These are phyloP conservation scores for Scomber japonicus DNA, from an alignment of 2,113 vertebrate species.

Conservation along the genomic window DNA sequence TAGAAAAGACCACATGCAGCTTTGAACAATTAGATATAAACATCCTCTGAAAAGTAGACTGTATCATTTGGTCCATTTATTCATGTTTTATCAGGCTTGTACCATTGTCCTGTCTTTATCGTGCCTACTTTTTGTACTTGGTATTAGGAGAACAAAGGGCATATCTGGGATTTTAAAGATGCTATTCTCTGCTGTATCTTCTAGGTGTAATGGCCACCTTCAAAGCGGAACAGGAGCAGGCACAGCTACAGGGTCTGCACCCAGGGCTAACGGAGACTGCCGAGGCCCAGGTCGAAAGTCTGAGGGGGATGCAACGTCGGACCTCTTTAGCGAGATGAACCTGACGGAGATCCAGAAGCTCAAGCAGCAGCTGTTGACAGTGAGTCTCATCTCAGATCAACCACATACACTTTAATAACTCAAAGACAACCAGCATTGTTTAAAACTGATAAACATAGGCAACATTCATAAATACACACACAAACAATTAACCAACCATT, in stretches of 20 bases:
- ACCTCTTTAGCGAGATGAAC: slow-evolving; percentile 97
- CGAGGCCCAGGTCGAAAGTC: slow-evolving; percentile 85
- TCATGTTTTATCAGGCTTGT: too few species aligned
- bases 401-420: too few species aligned
- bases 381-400: slow-evolving; percentile 66
- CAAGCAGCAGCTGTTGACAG: slow-evolving; percentile 94
- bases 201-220: slow-evolving; percentile 89
- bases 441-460: too few species aligned
- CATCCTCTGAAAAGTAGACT: too few species aligned
- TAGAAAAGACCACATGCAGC: too few species aligned
- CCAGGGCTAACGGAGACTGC: slow-evolving; percentile 89
- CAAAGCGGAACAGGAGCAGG: slow-evolving; percentile 71
- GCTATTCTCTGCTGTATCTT: neutral
- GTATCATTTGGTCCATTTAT: too few species aligned
- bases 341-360: slow-evolving; percentile 97
- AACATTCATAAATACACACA: too few species aligned
- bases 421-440: too few species aligned
- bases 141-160: neutral
- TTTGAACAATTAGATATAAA: too few species aligned
- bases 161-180: neutral
- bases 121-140: neutral
- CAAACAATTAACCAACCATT: too few species aligned
- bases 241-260: slow-evolving; percentile 57
- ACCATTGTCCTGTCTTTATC: too few species aligned
- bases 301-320: slow-evolving; percentile 83